A percentile compares a stretch with the other conserved stretches of the same genome.
These are phyloP conservation scores for Limonius californicus DNA, from an alignment of 1,140 invertebrate genomes.

Conservation along the genomic window DNA sequence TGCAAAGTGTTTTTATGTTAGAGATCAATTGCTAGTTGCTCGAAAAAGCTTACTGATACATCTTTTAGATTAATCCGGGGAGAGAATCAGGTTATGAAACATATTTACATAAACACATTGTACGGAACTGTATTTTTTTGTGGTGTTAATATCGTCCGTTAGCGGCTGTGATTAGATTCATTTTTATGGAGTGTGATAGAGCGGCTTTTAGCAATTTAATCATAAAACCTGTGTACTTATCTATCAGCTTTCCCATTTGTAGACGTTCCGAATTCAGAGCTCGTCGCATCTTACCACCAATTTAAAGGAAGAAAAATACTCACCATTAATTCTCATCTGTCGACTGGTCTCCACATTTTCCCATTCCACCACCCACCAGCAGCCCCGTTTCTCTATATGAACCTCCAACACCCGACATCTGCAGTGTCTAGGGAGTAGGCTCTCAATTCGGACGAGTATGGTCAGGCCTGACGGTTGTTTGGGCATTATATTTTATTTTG, in stretches of 20 bases:
- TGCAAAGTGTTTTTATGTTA: too few relatives aligned
- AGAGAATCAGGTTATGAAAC: too few relatives aligned
- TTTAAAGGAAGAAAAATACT: slow-evolving; percentile 41
- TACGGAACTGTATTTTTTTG: too few relatives aligned
- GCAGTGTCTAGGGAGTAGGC: background rate
- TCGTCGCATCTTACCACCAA: slow-evolving; percentile 36
- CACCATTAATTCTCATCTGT: slow-evolving; percentile 42
- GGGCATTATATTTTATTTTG: slow-evolving; percentile 8
- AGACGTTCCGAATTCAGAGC: slow-evolving; percentile 26
- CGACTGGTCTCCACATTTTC: slow-evolving; percentile 21
- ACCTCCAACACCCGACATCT: slow-evolving; percentile 7
- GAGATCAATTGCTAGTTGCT: too few relatives aligned
- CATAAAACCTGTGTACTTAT: too few relatives aligned
- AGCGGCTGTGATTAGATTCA: too few relatives aligned
- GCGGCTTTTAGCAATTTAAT: too few relatives aligned
- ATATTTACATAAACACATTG: too few relatives aligned
- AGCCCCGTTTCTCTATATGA: slow-evolving; percentile 4
- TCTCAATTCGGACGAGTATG: slow-evolving; percentile 5
- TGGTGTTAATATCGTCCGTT: too few relatives aligned
- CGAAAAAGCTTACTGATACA: too few relatives aligned
- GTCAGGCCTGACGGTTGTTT: background rate
- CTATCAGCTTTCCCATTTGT: slow-evolving; percentile 25
- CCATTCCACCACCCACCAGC: slow-evolving; percentile 5
- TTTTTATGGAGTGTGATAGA: too few relatives aligned
- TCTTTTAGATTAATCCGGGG: too few relatives aligned